phyloP scores from a whole-genome alignment of 2,113 vertebrate species.

The Piaya cayana region DNA sequence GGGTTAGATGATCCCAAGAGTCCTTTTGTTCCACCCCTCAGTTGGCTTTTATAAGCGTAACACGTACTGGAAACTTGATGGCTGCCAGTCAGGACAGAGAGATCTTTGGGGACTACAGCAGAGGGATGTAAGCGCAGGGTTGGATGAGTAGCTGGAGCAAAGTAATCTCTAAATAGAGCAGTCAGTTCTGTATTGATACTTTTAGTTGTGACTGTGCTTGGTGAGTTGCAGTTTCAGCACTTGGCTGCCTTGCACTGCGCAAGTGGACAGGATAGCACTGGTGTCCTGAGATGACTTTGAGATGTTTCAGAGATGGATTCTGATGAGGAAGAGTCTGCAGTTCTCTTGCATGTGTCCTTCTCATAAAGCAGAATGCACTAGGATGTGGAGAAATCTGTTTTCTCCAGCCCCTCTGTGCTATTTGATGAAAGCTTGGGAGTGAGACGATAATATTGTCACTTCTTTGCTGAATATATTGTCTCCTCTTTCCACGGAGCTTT shows the following conservation, averaged over 20 bases:
- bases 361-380: neutral
- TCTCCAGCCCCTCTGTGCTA: neutral
- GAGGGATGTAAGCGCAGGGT: neutral
- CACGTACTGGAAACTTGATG: neutral
- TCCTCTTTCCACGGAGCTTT: neutral
- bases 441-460: neutral
- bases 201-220: neutral
- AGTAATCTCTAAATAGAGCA: neutral
- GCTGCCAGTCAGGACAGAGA: neutral
- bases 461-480: neutral
- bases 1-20: neutral
- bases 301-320: neutral
- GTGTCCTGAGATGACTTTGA: slow-evolving; percentile 23
- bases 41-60: neutral
- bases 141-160: neutral
- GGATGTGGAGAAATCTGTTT: neutral
- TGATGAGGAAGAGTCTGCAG: neutral
- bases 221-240: slow-evolving; percentile 46
- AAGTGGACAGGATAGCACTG: neutral
- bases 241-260: neutral
- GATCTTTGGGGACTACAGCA: neutral
- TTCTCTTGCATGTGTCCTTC: neutral
- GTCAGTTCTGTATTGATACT: neutral
- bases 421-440: neutral
- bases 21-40: neutral